Conservation (phyloP, 2,113 vertebrate species). For the pig (Sus scrofa) region DNA sequence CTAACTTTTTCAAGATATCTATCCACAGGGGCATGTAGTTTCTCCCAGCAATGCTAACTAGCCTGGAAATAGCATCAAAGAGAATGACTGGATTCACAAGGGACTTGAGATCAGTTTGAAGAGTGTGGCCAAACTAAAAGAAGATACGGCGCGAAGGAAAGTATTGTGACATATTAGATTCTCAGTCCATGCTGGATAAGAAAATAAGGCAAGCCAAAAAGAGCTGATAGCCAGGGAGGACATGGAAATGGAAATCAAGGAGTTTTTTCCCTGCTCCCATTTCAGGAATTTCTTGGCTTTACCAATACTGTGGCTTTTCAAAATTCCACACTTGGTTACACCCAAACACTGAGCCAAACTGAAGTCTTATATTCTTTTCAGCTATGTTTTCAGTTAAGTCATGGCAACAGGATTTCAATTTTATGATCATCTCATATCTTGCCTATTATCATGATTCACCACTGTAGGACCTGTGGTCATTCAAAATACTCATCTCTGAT, state of each 20-base stretch:
- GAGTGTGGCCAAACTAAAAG: neutral
- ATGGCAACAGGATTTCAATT: neutral
- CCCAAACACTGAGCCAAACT: neutral
- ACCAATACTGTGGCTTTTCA: neutral
- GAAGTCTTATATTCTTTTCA: neutral
- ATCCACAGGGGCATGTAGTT: neutral
- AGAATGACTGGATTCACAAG: neutral
- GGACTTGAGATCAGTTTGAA: neutral
- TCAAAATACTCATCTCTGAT: conserved; percentile 30
- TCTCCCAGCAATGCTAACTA: neutral
- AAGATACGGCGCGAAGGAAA: neutral
- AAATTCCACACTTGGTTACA: neutral
- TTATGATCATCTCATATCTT: neutral
- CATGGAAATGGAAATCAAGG: neutral
- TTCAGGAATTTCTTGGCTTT: neutral
- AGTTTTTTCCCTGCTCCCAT: neutral
- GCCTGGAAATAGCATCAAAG: neutral
- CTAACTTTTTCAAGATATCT: neutral
- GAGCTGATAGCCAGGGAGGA: neutral
- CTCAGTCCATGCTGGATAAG: neutral
- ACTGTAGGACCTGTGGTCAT: neutral
- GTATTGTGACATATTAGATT: neutral
- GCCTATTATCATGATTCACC: neutral
- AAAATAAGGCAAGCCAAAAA: neutral
- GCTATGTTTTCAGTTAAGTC: neutral